Percentiles rank a stretch among this genome's conserved stretches.
Evolutionary conservation across 2,888 invertebrate genomes (phyloP).

Genomic region (Lymantria monacha): DNA sequence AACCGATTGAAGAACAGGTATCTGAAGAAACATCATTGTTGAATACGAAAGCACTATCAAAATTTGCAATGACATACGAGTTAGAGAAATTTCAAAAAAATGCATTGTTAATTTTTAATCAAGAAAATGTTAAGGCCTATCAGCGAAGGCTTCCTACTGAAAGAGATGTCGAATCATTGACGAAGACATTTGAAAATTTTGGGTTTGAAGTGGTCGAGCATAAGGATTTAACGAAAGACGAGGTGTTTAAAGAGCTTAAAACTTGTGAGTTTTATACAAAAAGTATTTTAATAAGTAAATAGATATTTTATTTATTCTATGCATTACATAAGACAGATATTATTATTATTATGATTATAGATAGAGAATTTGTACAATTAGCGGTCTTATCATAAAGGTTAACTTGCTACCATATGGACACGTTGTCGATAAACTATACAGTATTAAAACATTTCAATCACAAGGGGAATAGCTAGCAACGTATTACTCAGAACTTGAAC

Average conservation of each 20-base stretch:
- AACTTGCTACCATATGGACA: too few relatives aligned
- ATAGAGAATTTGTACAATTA: too few relatives aligned
- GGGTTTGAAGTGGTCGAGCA: slow-evolving; percentile 53
- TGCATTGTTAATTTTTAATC: slow-evolving; percentile 61
- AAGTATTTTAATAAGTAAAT: too few relatives aligned
- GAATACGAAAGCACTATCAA: slow-evolving; percentile 43
- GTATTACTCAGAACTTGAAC: too few relatives aligned
- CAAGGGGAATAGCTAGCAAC: too few relatives aligned
- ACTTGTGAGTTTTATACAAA: too few relatives aligned
- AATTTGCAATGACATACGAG: slow-evolving; percentile 53
- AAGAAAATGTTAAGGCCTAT: slow-evolving; percentile 49
- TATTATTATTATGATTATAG: too few relatives aligned
- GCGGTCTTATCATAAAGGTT: too few relatives aligned
- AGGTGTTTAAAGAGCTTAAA: slow-evolving; percentile 46
- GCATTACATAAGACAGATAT: too few relatives aligned
- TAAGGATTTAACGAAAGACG: slow-evolving; percentile 48
- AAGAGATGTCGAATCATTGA: slow-evolving; percentile 51
- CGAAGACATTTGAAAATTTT: slow-evolving; percentile 48
- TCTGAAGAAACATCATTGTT: slow-evolving; percentile 2
- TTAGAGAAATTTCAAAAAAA: slow-evolving; percentile 61
- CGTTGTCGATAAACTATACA: too few relatives aligned
- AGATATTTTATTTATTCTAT: too few relatives aligned
- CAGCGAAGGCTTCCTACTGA: slow-evolving; percentile 53
- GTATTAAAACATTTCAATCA: too few relatives aligned
- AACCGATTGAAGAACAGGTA: neutral